A percentile compares a stretch with the other conserved stretches of the same genome.
These are phyloP conservation scores for Parus major DNA, from an alignment of 2,113 vertebrate species.

Conservation along the genomic window DNA sequence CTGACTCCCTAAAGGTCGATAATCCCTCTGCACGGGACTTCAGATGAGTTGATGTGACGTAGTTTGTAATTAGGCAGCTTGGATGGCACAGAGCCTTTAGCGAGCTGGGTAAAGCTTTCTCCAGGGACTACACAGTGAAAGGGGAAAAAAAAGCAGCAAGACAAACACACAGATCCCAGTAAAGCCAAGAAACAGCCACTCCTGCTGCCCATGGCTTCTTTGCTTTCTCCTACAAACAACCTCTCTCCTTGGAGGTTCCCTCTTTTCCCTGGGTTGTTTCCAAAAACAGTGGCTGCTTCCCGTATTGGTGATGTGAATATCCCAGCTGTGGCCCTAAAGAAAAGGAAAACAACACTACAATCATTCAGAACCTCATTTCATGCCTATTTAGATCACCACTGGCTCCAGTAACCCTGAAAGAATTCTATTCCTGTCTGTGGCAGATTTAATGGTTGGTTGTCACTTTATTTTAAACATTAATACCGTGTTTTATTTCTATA, in stretches of 20 bases:
- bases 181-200: background rate
- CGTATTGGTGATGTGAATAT: rapidly evolving
- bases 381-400: background rate
- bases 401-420: background rate
- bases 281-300: background rate
- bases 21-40: background rate
- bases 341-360: background rate
- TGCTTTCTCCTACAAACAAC: background rate
- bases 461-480: background rate
- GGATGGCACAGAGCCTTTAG: background rate
- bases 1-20: background rate
- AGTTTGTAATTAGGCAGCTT: constrained; percentile 33
- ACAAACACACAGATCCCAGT: background rate
- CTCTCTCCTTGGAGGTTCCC: background rate
- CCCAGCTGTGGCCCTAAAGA: background rate
- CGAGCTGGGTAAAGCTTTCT: constrained; percentile 6
- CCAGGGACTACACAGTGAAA: background rate
- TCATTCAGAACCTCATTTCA: constrained; percentile 18
- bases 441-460: background rate
- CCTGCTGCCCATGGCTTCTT: background rate
- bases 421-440: background rate
- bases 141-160: background rate
- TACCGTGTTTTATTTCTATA: background rate
- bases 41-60: constrained; percentile 13
- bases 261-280: background rate